Evolutionary conservation across 1,140 invertebrate species (phyloP), one percentile per base, ranked within the genome.

Genomic region (Phymorhynchus buccinoides): DNA sequence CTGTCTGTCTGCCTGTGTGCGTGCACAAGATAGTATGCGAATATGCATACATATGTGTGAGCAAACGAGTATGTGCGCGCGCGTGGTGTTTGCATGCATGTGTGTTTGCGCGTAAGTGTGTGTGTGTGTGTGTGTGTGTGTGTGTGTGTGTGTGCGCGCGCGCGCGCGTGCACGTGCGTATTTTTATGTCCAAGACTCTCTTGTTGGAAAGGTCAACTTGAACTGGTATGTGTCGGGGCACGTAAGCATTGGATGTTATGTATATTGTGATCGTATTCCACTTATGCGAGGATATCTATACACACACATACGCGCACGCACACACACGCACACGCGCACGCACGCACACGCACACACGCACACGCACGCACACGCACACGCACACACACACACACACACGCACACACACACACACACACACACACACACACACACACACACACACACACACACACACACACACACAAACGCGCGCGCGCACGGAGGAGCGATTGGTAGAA

Each of bases 371-470:
- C 62, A 66, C 62, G n/a, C 62, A 66, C 62, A 66, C 62, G 22
- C 62, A 66, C 62, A 66, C 62, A 66, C 22, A 66, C 62, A 66
- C 62, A 66, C 62, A 66, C 62, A 12, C 7, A 12, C 62, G n/a
- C 7, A 66, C 62, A 66, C 44, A 66, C 62, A 66, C 62, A 66
- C 62, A 66, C 62, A 66, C 62, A 66, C 62, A 66, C 62, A 66
- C 62, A 66, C 62, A 66, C 62, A 66, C 62, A 66, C 62, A 66
- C 62, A 66, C 62, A 66, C 62, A 66, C 62, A 66, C 62, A 66
- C 62, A 66, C 62, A 66, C 62, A 66, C 62, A 66, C 62, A 30
- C 62, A 66, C n/a, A 66, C 62, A 66, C n/a, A 66, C 62, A 66
- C 62, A 66, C 16, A 66, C 62, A 6, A 66, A 30, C 22, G 16